Conservation (phyloP, 2,888 invertebrate genomes). For the Clepsis dumicolana region DNA sequence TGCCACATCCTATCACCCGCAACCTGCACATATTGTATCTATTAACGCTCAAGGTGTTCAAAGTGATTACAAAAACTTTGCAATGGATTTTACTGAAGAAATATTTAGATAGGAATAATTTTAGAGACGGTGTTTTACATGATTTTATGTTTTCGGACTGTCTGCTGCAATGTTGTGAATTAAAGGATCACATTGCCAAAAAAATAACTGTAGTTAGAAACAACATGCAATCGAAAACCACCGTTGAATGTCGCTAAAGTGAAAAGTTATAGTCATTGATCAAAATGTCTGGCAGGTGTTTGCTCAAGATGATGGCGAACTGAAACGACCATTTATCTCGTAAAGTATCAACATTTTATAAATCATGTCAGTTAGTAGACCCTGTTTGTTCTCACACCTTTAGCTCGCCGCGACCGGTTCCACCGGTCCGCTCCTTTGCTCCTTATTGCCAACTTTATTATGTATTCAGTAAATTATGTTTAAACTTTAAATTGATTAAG, state of each 20-base stretch:
- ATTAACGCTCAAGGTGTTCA: background rate
- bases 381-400: slow-evolving; percentile 68
- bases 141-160: background rate
- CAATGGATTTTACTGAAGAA: background rate
- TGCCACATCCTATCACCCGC: slow-evolving; percentile 36
- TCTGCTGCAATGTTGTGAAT: background rate
- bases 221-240: background rate
- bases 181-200: background rate
- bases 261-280: slow-evolving; percentile 13
- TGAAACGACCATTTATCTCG: slow-evolving; percentile 29
- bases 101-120: background rate
- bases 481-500: slow-evolving; percentile 66
- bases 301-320: slow-evolving; percentile 15
- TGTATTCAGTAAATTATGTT: slow-evolving; percentile 71
- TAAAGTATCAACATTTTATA: slow-evolving; percentile 41
- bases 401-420: slow-evolving; percentile 45
- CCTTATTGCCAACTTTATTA: slow-evolving; percentile 67
- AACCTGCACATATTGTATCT: slow-evolving; percentile 18
- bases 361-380: slow-evolving; percentile 51
- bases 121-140: background rate
- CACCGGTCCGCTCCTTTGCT: slow-evolving; percentile 65
- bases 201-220: background rate
- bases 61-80: background rate
- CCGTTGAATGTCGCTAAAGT: slow-evolving; percentile 10
- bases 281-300: slow-evolving; percentile 35